Evolutionary conservation across 2,113 vertebrate genomes (phyloP).

Genomic region (Cygnus atratus): DNA sequence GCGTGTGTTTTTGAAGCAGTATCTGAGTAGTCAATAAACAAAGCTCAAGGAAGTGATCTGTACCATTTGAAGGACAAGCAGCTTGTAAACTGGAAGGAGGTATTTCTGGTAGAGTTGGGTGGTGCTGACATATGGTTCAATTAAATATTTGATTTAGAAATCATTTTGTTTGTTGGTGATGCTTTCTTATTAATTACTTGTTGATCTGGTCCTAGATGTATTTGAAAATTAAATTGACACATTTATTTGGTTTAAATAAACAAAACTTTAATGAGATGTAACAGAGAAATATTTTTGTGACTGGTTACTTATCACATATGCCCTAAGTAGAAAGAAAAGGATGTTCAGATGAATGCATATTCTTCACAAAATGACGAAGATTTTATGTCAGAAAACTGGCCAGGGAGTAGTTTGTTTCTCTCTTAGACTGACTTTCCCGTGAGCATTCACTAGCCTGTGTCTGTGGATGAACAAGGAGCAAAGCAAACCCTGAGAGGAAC

Average conservation of each 20-base stretch:
- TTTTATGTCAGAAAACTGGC: background rate
- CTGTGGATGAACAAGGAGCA: background rate
- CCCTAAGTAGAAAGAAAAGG: background rate
- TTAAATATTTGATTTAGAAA: background rate
- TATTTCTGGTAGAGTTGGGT: background rate
- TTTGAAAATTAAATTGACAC: background rate
- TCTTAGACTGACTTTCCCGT: background rate
- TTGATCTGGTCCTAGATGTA: background rate
- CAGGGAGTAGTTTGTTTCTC: background rate
- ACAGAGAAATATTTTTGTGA: background rate
- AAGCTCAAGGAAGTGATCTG: background rate
- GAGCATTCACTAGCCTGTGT: background rate
- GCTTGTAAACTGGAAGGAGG: background rate
- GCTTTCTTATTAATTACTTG: background rate
- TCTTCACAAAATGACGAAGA: background rate
- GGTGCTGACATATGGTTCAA: background rate
- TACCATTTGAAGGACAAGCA: background rate
- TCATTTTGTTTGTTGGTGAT: background rate
- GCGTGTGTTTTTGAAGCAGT: background rate
- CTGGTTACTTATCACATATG: rapidly evolving
- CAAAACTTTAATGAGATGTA: background rate
- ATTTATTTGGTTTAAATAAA: background rate
- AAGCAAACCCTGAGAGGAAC: background rate
- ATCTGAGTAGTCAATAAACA: background rate
- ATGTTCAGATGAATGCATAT: background rate